Percentiles rank a stretch among this genome's conserved stretches.
These are phyloP conservation scores for Lophotriccus pileatus DNA, from an alignment of 2,797 vertebrate species.

Conservation along the genomic window DNA sequence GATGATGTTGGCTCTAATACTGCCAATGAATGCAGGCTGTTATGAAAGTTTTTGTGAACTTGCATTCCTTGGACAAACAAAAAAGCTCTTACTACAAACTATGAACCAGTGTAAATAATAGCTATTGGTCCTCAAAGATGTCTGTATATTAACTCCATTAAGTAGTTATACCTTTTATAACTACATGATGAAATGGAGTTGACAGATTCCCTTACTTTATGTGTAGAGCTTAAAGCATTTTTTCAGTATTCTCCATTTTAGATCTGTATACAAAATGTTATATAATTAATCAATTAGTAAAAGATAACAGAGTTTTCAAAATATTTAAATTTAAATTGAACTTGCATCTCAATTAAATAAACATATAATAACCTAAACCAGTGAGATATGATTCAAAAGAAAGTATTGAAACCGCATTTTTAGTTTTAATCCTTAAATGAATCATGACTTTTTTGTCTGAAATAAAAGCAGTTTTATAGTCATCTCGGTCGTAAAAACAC, in stretches of 20 bases:
- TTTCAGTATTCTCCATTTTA: not conserved
- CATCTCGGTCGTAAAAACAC: not conserved
- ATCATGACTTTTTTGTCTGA: not conserved
- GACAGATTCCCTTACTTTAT: not conserved
- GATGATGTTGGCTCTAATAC: not conserved
- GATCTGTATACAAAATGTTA: not conserved
- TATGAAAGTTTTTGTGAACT: not conserved
- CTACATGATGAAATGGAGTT: not conserved
- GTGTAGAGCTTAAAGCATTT: not conserved
- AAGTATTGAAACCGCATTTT: not conserved
- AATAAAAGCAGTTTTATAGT: not conserved
- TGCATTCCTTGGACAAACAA: not conserved
- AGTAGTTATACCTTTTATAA: not conserved
- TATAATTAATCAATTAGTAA: not conserved
- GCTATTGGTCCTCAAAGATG: not conserved
- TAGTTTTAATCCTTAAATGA: not conserved
- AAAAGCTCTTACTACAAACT: not conserved
- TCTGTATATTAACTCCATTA: not conserved
- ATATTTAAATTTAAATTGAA: not conserved
- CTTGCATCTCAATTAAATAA: not conserved
- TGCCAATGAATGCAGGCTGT: not conserved
- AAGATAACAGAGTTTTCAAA: not conserved
- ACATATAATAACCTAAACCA: not conserved
- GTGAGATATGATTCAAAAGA: not conserved
- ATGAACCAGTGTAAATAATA: not conserved